Base-by-base conservation (phyloP, 2,888 invertebrate species). In the Andrena praecox region DNA sequence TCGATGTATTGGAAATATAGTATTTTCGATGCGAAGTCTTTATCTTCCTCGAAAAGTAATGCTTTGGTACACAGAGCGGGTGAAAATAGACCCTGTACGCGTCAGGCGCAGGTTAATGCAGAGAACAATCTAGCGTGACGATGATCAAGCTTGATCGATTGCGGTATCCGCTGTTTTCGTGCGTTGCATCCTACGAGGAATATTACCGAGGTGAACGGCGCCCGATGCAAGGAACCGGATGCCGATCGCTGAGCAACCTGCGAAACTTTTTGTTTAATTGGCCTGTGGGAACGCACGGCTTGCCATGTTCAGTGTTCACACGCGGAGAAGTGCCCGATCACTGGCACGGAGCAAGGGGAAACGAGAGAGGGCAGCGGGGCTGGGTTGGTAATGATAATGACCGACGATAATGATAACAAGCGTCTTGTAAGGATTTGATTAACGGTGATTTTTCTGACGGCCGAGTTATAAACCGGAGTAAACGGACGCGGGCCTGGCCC, bases 351-450 rank as follows among this genome's bases (percentile, higher is more conserved):
- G 66, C 35, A 66, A 42, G 27, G 20, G 42, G 20, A 42, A 67
- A 52, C 16, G 50, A 6, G 63, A 64, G 76, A 62, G 66, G 68
- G 56, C 50, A 12, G n/a, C 29, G 59, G 52, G 42, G 29, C 68
- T 31, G 50, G 54, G 35, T 24, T 56, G 56, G 73, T 67, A 73
- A 81, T 62, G 70, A 77, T 81, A 76, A 77, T 80, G 77, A 42
- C 63, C 48, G 31, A 62, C 68, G 59, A 69, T 78, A 79, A 82
- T 75, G 71, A 63, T 68, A 75, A 78, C 75, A 62, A 71, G 67
- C 16, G 29, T 54, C 33, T 56, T 69, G 66, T 63, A 71, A 56
- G 74, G 35, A 75, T 66, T 59, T 68, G 62, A 74, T 82, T 75
- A 75, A 67, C 82, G 63, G 35, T 29, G 59, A 75, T 79, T 63